A percentile compares a stretch with the other conserved stretches of the same genome.
Conservation (phyloP, 2,797 vertebrate species). For the Chelmon rostratus region DNA sequence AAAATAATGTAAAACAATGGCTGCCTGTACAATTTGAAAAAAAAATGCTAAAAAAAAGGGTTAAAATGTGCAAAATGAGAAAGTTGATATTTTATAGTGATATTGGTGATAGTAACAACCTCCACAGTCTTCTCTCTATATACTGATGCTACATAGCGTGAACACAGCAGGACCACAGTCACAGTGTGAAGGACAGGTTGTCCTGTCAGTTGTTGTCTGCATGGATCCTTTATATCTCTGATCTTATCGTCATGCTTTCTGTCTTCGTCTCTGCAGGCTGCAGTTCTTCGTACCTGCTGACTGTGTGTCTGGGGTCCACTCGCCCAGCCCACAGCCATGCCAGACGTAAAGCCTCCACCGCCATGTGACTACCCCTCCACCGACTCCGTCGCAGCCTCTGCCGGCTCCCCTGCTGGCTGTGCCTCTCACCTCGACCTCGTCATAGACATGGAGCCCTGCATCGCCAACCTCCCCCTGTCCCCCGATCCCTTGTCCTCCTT, state of each 20-base stretch:
- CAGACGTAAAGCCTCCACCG: conserved; percentile 86
- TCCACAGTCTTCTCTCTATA: neutral
- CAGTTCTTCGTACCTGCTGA: conserved; percentile 39
- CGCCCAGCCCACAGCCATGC: conserved; percentile 76
- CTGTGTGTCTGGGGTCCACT: conserved; percentile 58
- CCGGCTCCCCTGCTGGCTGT: conserved; percentile 81
- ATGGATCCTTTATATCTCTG: neutral
- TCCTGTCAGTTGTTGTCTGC: neutral
- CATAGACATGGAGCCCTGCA: conserved; percentile 87
- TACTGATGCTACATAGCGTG: neutral
- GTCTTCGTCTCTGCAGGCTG: conserved; percentile 56
- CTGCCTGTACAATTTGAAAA: neutral
- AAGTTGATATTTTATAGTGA: neutral
- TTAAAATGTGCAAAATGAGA: neutral
- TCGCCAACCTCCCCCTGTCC: conserved; percentile 82
- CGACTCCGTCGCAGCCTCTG: conserved; percentile 73
- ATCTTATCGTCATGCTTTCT: conserved; percentile 11
- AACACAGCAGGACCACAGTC: neutral
- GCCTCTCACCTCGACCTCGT: conserved; percentile 59
- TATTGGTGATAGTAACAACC: neutral
- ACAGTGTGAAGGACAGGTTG: neutral
- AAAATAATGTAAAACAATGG: neutral
- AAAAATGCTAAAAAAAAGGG: no score
- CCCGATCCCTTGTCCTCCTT: conserved; percentile 82
- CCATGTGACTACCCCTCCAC: conserved; percentile 86